A percentile compares a stretch with the other conserved stretches of the same genome.
Conservation (phyloP, 35 echinoderm and acorn worm genomes). For the Apostichopus californicus region DNA sequence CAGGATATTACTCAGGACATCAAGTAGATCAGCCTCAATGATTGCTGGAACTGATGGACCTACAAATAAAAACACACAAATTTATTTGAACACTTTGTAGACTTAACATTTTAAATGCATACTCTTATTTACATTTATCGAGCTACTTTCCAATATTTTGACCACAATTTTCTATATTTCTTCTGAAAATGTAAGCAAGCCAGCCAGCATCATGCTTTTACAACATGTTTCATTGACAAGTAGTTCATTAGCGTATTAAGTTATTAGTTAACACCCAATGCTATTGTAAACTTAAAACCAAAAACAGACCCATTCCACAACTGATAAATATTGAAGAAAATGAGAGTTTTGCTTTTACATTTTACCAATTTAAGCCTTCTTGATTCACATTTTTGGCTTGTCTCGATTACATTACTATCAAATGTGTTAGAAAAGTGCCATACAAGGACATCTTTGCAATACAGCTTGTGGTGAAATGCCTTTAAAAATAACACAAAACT, state of each 20-base stretch:
- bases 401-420: not conserved
- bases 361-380: too few species aligned
- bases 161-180: not conserved
- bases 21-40: conserved; percentile 69
- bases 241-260: too few species aligned
- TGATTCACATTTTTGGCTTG: not conserved
- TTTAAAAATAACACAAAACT: too few species aligned
- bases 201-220: not conserved
- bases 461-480: too few species aligned
- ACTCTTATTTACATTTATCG: not conserved
- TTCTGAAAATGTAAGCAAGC: not conserved
- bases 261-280: too few species aligned
- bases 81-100: too few species aligned
- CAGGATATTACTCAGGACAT: conserved; percentile 68
- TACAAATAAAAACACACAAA: not conserved
- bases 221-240: not conserved
- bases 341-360: too few species aligned
- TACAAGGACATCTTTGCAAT: too few species aligned
- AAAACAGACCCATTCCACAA: too few species aligned
- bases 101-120: too few species aligned
- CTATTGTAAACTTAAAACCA: too few species aligned
- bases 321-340: too few species aligned
- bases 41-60: conserved; percentile 66
- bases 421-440: not conserved
- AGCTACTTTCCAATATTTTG: not conserved